Conservation (phyloP, 2,888 invertebrate genomes). For the Tipula lateralis region DNA sequence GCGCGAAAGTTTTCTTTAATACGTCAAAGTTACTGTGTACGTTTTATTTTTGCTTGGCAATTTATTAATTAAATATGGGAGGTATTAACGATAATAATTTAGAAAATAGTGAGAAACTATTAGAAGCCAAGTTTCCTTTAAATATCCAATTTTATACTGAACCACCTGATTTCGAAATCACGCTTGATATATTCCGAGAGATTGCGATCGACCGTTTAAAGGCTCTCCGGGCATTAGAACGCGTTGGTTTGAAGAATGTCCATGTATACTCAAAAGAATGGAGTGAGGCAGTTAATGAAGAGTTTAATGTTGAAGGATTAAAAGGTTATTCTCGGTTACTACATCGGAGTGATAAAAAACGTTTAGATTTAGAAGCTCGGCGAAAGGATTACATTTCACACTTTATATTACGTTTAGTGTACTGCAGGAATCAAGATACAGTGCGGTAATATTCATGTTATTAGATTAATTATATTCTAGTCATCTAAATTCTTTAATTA, state of each 20-base stretch:
- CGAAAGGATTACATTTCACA: constrained; percentile 86
- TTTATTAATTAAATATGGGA: neutral
- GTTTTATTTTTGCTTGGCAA: neutral
- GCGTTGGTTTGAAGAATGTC: constrained; percentile 61
- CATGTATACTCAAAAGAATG: constrained; percentile 63
- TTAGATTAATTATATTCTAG: neutral
- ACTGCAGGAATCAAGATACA: constrained; percentile 81
- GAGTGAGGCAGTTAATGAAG: constrained; percentile 58
- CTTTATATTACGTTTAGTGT: constrained; percentile 85
- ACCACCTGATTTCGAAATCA: constrained; percentile 69
- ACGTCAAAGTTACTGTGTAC: neutral
- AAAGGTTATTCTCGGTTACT: constrained; percentile 61
- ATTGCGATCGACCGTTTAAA: constrained; percentile 78
- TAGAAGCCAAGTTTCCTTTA: constrained; percentile 61
- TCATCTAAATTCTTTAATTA: neutral
- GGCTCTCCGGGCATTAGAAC: constrained; percentile 71
- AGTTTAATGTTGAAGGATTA: constrained; percentile 63
- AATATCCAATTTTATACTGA: constrained; percentile 73
- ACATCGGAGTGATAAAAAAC: constrained; percentile 53
- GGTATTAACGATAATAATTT: neutral
- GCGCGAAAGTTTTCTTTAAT: neutral
- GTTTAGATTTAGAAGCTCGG: constrained; percentile 60
- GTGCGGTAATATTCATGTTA: constrained; percentile 47
- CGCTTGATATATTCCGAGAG: constrained; percentile 80
- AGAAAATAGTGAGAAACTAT: constrained; percentile 33